These are phyloP conservation scores for Syngnathus scovelli DNA, from an alignment of 2,113 vertebrate species.

Conservation along the genomic window DNA sequence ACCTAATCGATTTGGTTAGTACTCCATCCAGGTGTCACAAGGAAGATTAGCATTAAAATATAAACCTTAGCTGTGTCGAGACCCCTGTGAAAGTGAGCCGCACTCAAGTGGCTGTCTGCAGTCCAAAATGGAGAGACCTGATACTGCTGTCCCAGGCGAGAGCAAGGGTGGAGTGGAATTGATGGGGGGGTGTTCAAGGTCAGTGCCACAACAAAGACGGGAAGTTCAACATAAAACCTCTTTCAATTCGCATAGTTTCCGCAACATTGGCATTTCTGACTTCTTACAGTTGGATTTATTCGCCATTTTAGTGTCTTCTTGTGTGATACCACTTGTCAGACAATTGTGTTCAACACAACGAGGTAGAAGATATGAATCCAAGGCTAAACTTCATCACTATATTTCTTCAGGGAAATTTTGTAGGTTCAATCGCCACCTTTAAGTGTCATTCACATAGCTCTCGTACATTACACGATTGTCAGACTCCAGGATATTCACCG, in stretches of 20 bases:
- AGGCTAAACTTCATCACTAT: neutral
- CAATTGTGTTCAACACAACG: neutral
- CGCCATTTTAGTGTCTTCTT: neutral
- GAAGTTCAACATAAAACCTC: constrained; percentile 58
- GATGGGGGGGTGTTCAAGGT: constrained; percentile 36
- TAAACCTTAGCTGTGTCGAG: constrained; percentile 33
- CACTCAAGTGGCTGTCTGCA: constrained; percentile 53
- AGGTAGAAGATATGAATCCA: neutral
- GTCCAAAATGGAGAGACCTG: constrained; percentile 69
- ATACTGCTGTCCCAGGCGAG: constrained; percentile 64
- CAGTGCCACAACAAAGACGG: constrained; percentile 65
- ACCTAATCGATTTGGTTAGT: constrained; percentile 60
- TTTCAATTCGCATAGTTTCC: neutral
- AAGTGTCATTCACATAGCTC: neutral
- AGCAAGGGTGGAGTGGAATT: constrained; percentile 27
- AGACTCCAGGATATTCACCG: neutral
- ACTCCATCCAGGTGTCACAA: constrained; percentile 40
- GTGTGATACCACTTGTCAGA: neutral
- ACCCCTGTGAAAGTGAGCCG: constrained; percentile 39
- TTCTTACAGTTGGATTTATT: neutral
- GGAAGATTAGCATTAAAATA: constrained; percentile 49
- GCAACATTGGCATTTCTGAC: neutral
- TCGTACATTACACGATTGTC: neutral
- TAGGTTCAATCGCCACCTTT: neutral
- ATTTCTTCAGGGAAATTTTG: neutral